Evolutionary conservation across 2,888 invertebrate genomes (phyloP), one percentile per base, ranked within the genome.

Genomic region (Apamea monoglypha): DNA sequence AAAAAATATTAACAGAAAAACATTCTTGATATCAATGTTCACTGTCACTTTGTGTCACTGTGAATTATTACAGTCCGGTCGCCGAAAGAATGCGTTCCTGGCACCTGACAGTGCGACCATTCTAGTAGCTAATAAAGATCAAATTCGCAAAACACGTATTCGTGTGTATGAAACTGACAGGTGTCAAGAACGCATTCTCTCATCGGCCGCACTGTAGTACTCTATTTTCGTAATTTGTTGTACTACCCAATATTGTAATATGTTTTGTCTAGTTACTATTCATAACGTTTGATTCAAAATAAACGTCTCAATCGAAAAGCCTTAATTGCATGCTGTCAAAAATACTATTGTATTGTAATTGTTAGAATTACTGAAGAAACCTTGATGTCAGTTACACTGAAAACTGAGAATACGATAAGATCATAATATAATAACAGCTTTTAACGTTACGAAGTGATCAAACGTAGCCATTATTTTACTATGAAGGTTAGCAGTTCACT

Each of bases 351-450:
- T 68, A 44, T 80, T 61, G 32, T 78, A 32, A 63, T 72, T 63
- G 68, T 63, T 59, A 63, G 18, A 73, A 61, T 71, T 72, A 59
- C 18, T 61, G 36, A 50, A 47, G 14, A 21, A n/a, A 73, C 73
- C 80, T 80, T 78, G 78, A 68, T 56, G 78, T 72, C 68, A 68
- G 53, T 73, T 68, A 71, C 18, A 53, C 50, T 71, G 47, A 76
- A 53, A 67, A 67, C 29, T 40, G n/a, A 69, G 63, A 50, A 40
- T 63, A 40, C 47, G 61, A 78, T 77, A 56, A 53, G 36, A 78
- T 63, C 68, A 44, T 16, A 53, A 25, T 12, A 56, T 25, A 70
- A 53, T 70, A 53, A n/a, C 53, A 18, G 32, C 53, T 53, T 70
- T 70, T 53, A 70, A 53, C 16, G 10, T 36, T 69, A 40, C 3